phyloP scores from a whole-genome alignment of 2,113 vertebrate species.

The Caracal caracal region DNA sequence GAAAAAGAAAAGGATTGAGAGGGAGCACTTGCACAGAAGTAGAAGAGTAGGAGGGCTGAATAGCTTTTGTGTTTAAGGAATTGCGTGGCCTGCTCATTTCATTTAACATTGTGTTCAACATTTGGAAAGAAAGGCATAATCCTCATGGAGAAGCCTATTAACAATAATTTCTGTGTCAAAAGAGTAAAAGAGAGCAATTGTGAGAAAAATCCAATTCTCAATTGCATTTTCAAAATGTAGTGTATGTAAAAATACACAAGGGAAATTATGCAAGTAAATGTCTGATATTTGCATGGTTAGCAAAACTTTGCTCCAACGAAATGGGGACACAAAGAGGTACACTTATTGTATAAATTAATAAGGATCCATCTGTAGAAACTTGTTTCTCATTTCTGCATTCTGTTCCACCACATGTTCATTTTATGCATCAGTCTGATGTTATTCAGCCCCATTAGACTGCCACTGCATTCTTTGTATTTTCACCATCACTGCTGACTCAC shows the following conservation, averaged over 20 bases:
- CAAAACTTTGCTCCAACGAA: constrained; percentile 31
- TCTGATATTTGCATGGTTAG: not conserved
- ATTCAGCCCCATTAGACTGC: not conserved
- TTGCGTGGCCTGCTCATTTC: not conserved
- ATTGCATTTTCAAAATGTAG: not conserved
- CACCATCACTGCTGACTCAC: not conserved
- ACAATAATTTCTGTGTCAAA: not conserved
- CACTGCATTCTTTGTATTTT: not conserved
- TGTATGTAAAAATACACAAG: not conserved
- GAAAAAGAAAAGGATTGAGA: not conserved
- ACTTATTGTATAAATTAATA: not conserved
- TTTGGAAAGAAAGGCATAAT: constrained; percentile 9
- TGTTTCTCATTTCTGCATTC: not conserved
- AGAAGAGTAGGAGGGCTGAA: not conserved
- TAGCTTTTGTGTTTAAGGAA: constrained; percentile 28
- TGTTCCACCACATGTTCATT: not conserved
- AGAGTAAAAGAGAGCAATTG: not conserved
- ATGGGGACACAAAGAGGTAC: not conserved
- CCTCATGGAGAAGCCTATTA: not conserved
- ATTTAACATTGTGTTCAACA: not conserved
- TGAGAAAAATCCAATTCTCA: not conserved
- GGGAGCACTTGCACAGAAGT: not conserved
- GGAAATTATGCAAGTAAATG: not conserved
- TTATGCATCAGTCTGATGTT: not conserved
- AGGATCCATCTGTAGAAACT: not conserved